Conservation (phyloP, 2,888 invertebrate species). For the Disparrhopalites patrizii region DNA sequence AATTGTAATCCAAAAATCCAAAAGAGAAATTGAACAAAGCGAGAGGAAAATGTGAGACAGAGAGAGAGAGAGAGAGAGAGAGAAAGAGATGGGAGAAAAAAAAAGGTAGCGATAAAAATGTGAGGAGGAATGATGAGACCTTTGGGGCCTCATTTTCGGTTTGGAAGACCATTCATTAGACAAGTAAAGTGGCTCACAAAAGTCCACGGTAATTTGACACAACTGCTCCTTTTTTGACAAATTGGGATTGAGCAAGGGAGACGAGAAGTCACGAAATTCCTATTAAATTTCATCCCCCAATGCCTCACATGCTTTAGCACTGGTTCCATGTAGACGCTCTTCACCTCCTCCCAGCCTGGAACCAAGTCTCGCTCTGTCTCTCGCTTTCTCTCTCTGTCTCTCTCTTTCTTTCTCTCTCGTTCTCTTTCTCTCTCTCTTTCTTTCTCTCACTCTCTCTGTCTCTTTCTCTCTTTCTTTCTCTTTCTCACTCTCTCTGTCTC, state of each 20-base stretch:
- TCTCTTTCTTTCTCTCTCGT: no score
- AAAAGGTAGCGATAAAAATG: conserved; percentile 16
- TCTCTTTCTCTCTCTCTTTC: no score
- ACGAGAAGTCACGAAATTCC: conserved; percentile 40
- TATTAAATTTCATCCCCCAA: conserved; percentile 37
- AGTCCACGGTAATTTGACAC: conserved; percentile 39
- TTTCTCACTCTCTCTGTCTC: no score
- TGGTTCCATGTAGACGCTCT: no score
- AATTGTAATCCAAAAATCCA: neutral
- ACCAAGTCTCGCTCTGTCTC: no score
- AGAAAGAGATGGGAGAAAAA: conserved; percentile 1
- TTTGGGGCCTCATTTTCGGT: conserved; percentile 45
- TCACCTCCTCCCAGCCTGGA: no score
- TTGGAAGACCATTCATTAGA: conserved; percentile 44
- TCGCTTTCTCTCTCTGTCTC: no score
- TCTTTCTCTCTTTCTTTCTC: no score
- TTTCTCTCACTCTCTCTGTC: no score
- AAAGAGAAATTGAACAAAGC: neutral
- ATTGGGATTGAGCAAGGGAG: conserved; percentile 35
- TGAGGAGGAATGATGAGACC: conserved; percentile 39
- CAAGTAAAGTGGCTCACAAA: conserved; percentile 29
- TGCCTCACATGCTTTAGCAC: no score
- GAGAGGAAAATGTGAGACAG: neutral
- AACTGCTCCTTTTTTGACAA: conserved; percentile 42
- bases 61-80: conserved; percentile 10